Evolutionary conservation across 2,888 invertebrate genomes (phyloP), one percentile per base, ranked within the genome.

Genomic region (Acrobasis suavella): DNA sequence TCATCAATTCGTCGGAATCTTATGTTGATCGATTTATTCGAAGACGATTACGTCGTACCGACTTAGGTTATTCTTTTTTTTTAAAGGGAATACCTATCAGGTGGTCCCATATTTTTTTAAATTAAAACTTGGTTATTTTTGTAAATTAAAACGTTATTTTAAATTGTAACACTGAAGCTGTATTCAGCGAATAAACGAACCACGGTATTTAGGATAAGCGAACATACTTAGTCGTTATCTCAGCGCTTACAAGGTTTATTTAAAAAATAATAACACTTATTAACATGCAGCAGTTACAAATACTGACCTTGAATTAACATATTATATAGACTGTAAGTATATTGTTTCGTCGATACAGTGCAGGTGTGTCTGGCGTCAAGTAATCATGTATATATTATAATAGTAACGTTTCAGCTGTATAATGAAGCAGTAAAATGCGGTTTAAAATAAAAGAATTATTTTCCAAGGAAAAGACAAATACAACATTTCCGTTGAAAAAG

Each of bases 371-470:
- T 46, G 6, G 14, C 46, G 46, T 7, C 46, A 7, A n/a, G 46
- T 46, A n/a, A 46, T n/a, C 46, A 46, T 46, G 10, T 12, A 3
- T 6, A 42, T 42, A 42, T 3, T 14, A 22, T 22, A 22, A 22
- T 22, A 46, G 10, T 46, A 46, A n/a, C n/a, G n/a, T 14, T 46
- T 46, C 14, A 46, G 46, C 6, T 46, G 46, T 14, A 0, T 42
- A 42, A 42, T 5, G 10, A 46, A n/a, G 10, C 12, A n/a, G 12
- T 12, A 22, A 56, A 56, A 56, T 56, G 56, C 22, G 56, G 22
- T 46, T 56, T n/a, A 17, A 22, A 22, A 42, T 46, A 17, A 56
- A 56, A 42, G 9, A 55, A 15, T 39, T 2, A 15, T 55, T 56
- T 56, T 42, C 9, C 9, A 56, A 56, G 22, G 56, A 56, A 15